These are phyloP conservation scores for Conops quadrifasciatus DNA, from an alignment of 2,888 invertebrate genomes.

Conservation along the genomic window DNA sequence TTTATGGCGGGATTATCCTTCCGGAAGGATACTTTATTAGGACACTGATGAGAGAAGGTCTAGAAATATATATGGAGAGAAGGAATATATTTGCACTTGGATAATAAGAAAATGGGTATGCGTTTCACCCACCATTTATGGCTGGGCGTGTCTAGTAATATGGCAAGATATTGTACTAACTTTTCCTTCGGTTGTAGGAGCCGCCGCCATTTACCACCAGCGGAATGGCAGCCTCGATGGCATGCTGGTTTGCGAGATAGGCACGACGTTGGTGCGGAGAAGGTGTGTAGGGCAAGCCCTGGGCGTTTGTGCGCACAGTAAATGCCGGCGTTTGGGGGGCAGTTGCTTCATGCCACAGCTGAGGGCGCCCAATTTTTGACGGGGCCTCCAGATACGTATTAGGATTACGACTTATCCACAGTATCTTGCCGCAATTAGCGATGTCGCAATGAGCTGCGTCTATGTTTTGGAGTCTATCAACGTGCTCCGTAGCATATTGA, in stretches of 20 bases:
- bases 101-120: no score
- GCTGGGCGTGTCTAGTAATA: no score
- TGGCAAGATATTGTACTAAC: conserved; percentile 69
- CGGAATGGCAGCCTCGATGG: conserved; percentile 70
- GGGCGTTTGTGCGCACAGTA: conserved; percentile 56
- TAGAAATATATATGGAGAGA: no score
- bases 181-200: conserved; percentile 72
- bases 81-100: no score
- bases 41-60: no score
- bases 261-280: conserved; percentile 57
- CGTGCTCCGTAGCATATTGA: not conserved
- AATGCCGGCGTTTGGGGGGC: conserved; percentile 35
- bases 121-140: no score
- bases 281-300: conserved; percentile 62
- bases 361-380: not conserved
- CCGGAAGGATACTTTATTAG: no score
- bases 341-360: not conserved
- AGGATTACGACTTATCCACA: conserved; percentile 58
- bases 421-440: conserved; percentile 62
- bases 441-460: conserved; percentile 52
- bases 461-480: not conserved
- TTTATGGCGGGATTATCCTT: no score
- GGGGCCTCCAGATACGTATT: conserved; percentile 39
- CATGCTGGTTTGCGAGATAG: conserved; percentile 61
- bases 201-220: conserved; percentile 69